phyloP scores from a whole-genome alignment of 2,113 vertebrate genomes.

The Perca schrenkii region DNA sequence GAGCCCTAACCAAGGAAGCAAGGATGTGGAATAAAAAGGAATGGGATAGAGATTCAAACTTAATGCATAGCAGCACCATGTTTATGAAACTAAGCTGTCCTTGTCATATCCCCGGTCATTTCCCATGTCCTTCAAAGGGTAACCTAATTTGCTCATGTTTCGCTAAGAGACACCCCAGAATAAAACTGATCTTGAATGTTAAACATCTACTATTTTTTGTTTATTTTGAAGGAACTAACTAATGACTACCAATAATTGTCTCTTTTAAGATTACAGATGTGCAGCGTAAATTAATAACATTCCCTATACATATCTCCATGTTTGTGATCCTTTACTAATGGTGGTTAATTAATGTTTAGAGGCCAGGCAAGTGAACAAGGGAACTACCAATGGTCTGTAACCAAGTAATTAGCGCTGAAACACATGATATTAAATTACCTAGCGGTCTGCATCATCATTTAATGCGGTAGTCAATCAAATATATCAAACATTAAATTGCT shows the following conservation, averaged over 20 bases:
- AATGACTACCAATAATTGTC: neutral
- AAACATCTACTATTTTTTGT: conserved; percentile 10
- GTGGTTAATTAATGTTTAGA: conserved; percentile 61
- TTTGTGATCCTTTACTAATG: conserved; percentile 65
- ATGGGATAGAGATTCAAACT: conserved; percentile 35
- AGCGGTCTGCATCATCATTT: conserved; percentile 41
- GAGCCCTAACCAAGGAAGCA: conserved; percentile 51
- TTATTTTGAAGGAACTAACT: conserved; percentile 19
- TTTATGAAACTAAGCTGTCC: conserved; percentile 50
- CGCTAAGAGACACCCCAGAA: conserved; percentile 1
- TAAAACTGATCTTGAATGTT: conserved; percentile 14
- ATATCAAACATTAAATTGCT: conserved; percentile 46
- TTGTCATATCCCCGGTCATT: conserved; percentile 40
- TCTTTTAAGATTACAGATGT: conserved; percentile 28
- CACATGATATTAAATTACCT: conserved; percentile 60
- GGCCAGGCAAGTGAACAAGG: conserved; percentile 29
- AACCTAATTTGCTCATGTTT: conserved; percentile 31
- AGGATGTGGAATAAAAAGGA: conserved; percentile 56
- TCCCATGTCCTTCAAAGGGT: conserved; percentile 48
- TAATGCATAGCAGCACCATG: conserved; percentile 32
- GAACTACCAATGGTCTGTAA: conserved; percentile 47
- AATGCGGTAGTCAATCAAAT: conserved; percentile 58
- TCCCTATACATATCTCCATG: conserved; percentile 35
- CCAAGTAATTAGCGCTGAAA: conserved; percentile 64
- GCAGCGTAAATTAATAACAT: conserved; percentile 23